Conservation (phyloP, 2,888 invertebrate species). For the Dynastes maya region DNA sequence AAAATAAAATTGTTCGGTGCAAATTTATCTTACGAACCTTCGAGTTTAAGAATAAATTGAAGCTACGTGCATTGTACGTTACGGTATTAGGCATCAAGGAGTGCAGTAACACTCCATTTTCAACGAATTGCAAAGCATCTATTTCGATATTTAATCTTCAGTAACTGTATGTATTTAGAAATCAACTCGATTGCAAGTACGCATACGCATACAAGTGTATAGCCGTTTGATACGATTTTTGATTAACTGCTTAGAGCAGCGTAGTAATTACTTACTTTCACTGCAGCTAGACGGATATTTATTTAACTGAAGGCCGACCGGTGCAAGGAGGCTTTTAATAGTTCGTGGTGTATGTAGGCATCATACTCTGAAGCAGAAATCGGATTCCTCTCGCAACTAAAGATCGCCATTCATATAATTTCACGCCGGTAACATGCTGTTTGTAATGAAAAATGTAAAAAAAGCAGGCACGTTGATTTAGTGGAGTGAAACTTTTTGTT, state of each 20-base stretch:
- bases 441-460: no score
- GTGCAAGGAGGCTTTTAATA: constrained; percentile 20
- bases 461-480: not conserved
- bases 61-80: not conserved
- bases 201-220: not conserved
- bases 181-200: not conserved
- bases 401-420: not conserved
- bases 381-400: not conserved
- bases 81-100: not conserved
- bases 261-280: constrained; percentile 29
- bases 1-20: constrained; percentile 4
- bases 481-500: no score
- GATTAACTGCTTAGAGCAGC: not conserved
- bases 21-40: constrained; percentile 9
- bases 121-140: no score
- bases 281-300: constrained; percentile 21
- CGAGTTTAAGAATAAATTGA: not conserved
- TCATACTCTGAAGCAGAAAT: not conserved
- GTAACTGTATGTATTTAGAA: constrained; percentile 1
- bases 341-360: not conserved
- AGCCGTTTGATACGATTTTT: constrained; percentile 16
- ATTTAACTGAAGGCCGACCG: constrained; percentile 23
- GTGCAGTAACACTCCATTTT: no score
- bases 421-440: not conserved
- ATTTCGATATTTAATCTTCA: no score